A percentile compares a stretch with the other conserved stretches of the same genome.
Evolutionary conservation across 2,888 invertebrate genomes (phyloP).

Genomic region (Philhelius pedissequus): DNA sequence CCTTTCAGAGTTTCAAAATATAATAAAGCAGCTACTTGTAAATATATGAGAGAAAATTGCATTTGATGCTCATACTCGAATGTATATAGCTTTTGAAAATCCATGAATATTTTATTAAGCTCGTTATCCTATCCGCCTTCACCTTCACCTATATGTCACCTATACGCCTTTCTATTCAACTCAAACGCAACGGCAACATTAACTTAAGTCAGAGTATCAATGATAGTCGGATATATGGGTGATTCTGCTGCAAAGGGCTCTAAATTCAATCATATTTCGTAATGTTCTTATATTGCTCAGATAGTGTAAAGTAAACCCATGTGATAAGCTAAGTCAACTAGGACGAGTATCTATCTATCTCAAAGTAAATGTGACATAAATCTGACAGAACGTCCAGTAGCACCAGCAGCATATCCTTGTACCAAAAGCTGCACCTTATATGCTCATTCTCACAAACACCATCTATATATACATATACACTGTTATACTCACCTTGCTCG

Average conservation of each 20-base stretch:
- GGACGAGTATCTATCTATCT: background rate
- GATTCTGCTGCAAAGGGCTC: slow-evolving; percentile 58
- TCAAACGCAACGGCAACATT: slow-evolving; percentile 54
- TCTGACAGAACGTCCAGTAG: slow-evolving; percentile 62
- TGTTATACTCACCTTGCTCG: slow-evolving; percentile 42
- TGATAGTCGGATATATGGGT: too few species aligned
- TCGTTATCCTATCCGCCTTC: background rate
- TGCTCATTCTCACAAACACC: background rate
- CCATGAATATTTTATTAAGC: slow-evolving; percentile 62
- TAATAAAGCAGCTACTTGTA: background rate
- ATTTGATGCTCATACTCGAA: too few species aligned
- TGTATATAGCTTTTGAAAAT: slow-evolving; percentile 25
- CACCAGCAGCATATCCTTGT: background rate
- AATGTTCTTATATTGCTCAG: slow-evolving; percentile 61
- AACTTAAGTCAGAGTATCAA: slow-evolving; percentile 48
- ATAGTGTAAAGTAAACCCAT: slow-evolving; percentile 55
- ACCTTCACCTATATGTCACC: background rate
- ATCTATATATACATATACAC: background rate
- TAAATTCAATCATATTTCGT: slow-evolving; percentile 66
- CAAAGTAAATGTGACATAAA: slow-evolving; percentile 45
- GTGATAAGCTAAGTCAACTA: slow-evolving; percentile 62
- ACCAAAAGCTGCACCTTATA: background rate
- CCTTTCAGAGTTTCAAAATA: background rate
- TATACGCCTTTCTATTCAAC: background rate
- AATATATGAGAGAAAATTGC: slow-evolving; percentile 60